phyloP scores from a whole-genome alignment of 2,888 invertebrate species.

The Seladonia tumulorum region DNA sequence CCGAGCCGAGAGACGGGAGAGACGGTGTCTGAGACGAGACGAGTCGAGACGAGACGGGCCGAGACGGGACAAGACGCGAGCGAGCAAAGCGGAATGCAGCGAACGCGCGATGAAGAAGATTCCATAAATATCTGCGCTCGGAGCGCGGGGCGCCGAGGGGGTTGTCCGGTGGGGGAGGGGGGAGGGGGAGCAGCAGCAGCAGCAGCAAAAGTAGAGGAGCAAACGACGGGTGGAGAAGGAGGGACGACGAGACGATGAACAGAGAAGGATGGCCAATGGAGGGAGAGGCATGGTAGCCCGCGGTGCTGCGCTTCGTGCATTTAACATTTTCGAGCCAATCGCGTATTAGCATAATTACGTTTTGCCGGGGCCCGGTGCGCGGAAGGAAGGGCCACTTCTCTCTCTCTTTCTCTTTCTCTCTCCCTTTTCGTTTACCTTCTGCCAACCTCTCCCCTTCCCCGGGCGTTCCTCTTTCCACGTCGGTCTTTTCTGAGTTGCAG shows the following conservation, averaged over 20 bases:
- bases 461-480: constrained; percentile 40
- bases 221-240: constrained; percentile 20
- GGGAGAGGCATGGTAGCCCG: constrained; percentile 76
- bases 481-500: constrained; percentile 51
- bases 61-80: constrained; percentile 34
- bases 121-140: constrained; percentile 79
- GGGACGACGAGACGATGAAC: constrained; percentile 13
- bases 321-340: constrained; percentile 83
- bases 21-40: constrained; percentile 18
- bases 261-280: constrained; percentile 68
- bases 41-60: constrained; percentile 15
- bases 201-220: background rate
- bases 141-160: constrained; percentile 27
- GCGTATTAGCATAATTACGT: constrained; percentile 84
- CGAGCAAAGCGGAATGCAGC: constrained; percentile 67
- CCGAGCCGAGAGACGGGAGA: constrained; percentile 24
- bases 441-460: constrained; percentile 12
- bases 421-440: constrained; percentile 16
- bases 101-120: constrained; percentile 74
- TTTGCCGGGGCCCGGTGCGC: constrained; percentile 74
- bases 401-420: constrained; percentile 17
- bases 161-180: background rate
- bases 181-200: background rate
- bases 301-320: constrained; percentile 80
- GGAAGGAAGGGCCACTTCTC: constrained; percentile 65